Conservation (phyloP, 2,797 vertebrate species). For the Clarias pachynema region DNA sequence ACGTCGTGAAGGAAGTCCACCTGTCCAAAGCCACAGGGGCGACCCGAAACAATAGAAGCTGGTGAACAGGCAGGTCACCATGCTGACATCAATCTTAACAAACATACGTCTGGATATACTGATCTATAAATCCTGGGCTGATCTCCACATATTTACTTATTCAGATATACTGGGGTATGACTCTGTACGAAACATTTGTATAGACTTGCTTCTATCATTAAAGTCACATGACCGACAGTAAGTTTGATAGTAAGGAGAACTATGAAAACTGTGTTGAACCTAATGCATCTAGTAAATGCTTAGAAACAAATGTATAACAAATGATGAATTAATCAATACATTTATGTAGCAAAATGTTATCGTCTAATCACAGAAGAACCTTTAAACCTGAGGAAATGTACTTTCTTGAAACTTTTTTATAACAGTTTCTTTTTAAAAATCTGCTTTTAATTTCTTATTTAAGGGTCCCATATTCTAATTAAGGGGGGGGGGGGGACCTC, state of each 20-base stretch:
- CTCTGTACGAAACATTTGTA: neutral
- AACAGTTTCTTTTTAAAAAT: too few relatives aligned
- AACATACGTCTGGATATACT: neutral
- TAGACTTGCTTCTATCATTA: neutral
- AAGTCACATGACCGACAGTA: neutral
- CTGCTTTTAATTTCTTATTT: too few relatives aligned
- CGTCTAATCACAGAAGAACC: too few relatives aligned
- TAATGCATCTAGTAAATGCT: neutral
- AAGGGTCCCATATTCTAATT: too few relatives aligned
- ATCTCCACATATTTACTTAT: too few relatives aligned
- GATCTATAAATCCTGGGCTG: neutral
- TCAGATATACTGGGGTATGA: too few relatives aligned
- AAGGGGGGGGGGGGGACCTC: too few relatives aligned
- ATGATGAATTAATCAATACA: too few relatives aligned
- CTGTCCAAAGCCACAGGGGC: slow-evolving; percentile 26
- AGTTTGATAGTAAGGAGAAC: neutral
- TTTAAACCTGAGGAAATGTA: too few relatives aligned
- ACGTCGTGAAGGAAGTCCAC: slow-evolving; percentile 19
- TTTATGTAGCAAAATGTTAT: too few relatives aligned
- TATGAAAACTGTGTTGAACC: neutral
- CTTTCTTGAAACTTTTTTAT: too few relatives aligned
- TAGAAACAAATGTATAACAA: too few relatives aligned
- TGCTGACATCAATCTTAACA: slow-evolving; percentile 15
- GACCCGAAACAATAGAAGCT: slow-evolving; percentile 16
- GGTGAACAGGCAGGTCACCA: slow-evolving; percentile 4